These are phyloP conservation scores for Barbus barbus DNA, from an alignment of 2,113 vertebrate species.

Conservation along the genomic window DNA sequence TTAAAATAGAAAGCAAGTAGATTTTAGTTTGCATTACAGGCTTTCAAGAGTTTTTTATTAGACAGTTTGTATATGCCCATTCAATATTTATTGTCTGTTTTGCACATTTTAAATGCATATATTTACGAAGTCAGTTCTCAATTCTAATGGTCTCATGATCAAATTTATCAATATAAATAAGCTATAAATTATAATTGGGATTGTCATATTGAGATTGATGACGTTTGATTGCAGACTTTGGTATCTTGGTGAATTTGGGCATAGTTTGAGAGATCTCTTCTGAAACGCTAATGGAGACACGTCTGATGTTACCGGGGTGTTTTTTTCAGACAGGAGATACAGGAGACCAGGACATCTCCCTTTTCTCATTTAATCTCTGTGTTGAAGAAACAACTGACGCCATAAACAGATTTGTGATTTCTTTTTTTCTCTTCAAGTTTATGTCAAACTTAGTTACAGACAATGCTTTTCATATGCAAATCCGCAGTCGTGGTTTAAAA, in stretches of 20 bases:
- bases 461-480: conserved; percentile 4
- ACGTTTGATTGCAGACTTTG: background rate
- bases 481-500: background rate
- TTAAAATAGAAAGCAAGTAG: background rate
- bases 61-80: background rate
- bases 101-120: background rate
- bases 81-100: background rate
- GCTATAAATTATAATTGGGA: background rate
- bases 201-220: background rate
- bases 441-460: background rate
- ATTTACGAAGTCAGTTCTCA: too few relatives aligned
- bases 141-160: too few relatives aligned
- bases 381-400: background rate
- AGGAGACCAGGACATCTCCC: background rate
- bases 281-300: background rate
- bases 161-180: too few relatives aligned
- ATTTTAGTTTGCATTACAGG: background rate
- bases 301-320: background rate
- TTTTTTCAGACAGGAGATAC: background rate
- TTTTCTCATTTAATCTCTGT: background rate
- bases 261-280: background rate
- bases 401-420: background rate
- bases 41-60: background rate
- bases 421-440: background rate
- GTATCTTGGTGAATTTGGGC: background rate